Conservation (phyloP, 2,888 invertebrate genomes). For the Mechanitis mazaeus region DNA sequence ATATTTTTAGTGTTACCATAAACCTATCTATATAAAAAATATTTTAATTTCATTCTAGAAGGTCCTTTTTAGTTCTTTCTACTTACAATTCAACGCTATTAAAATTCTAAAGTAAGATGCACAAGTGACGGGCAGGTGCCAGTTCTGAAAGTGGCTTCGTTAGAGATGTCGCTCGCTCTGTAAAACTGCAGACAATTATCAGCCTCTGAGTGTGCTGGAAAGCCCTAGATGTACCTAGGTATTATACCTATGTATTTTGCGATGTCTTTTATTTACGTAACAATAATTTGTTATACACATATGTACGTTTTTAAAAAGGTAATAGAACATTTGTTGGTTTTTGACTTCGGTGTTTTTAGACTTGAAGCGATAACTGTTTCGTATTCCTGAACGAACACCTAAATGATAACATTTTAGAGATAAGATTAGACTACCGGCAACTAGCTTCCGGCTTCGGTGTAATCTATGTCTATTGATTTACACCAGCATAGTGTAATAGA, state of each 20-base stretch:
- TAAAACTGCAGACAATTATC: constrained; percentile 37
- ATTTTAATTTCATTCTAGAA: neutral
- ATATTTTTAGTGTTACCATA: no score
- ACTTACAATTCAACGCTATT: neutral
- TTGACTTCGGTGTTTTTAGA: no score
- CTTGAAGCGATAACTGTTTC: no score
- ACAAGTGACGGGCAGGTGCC: constrained; percentile 57
- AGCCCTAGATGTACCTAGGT: constrained; percentile 7
- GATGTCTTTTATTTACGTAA: neutral
- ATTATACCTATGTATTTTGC: neutral
- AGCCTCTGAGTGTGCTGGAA: constrained; percentile 17
- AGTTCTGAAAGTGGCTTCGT: constrained; percentile 60
- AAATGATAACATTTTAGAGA: no score
- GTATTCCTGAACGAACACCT: no score
- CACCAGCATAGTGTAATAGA: no score
- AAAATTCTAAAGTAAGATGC: constrained; percentile 14
- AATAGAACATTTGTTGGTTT: no score
- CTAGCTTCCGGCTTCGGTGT: constrained; percentile 14
- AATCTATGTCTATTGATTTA: neutral
- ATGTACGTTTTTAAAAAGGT: no score
- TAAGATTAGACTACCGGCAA: constrained; percentile 4
- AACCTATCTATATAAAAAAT: neutral
- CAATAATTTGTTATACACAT: neutral
- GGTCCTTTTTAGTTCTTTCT: neutral
- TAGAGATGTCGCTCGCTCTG: constrained; percentile 33